Conservation (phyloP, 2,888 invertebrate species). For the Drosophila seclusa region DNA sequence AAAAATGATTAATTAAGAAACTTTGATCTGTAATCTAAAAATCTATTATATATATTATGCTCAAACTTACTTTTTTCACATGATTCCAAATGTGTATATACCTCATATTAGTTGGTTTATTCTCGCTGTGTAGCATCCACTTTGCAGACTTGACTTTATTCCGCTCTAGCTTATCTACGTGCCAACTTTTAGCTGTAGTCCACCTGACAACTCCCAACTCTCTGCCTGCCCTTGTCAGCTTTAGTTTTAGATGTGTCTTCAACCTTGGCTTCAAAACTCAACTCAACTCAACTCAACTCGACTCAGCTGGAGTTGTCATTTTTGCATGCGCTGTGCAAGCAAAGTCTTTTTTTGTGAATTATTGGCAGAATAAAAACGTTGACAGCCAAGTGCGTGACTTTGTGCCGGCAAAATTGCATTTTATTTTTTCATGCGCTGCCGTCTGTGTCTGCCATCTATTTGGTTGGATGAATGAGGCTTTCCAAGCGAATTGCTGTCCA, state of each 20-base stretch:
- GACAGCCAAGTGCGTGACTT: slow-evolving; percentile 76
- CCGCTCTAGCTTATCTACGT: slow-evolving; percentile 47
- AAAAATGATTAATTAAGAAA: neutral
- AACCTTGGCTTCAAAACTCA: slow-evolving; percentile 10
- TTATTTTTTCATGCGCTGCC: slow-evolving; percentile 49
- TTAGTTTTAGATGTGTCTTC: neutral
- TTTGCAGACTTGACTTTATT: slow-evolving; percentile 48
- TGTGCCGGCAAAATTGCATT: slow-evolving; percentile 37
- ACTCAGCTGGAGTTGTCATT: slow-evolving; percentile 46
- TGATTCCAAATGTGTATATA: neutral
- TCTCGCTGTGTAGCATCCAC: too few relatives aligned
- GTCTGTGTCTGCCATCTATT: slow-evolving; percentile 7
- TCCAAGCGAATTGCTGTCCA: slow-evolving; percentile 75
- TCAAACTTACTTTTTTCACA: neutral
- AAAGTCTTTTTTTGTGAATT: slow-evolving; percentile 60
- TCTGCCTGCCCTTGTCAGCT: neutral
- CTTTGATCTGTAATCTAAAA: neutral
- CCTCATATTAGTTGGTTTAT: slow-evolving; percentile 3
- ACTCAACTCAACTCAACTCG: slow-evolving; percentile 16
- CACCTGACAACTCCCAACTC: neutral
- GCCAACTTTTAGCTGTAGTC: slow-evolving; percentile 22
- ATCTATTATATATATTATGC: too few relatives aligned
- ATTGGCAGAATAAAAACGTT: slow-evolving; percentile 75
- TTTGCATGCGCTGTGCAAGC: slow-evolving; percentile 59
- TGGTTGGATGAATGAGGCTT: slow-evolving; percentile 38